phyloP scores from a whole-genome alignment of 2,888 invertebrate species.

The Cheilosia grossa region DNA sequence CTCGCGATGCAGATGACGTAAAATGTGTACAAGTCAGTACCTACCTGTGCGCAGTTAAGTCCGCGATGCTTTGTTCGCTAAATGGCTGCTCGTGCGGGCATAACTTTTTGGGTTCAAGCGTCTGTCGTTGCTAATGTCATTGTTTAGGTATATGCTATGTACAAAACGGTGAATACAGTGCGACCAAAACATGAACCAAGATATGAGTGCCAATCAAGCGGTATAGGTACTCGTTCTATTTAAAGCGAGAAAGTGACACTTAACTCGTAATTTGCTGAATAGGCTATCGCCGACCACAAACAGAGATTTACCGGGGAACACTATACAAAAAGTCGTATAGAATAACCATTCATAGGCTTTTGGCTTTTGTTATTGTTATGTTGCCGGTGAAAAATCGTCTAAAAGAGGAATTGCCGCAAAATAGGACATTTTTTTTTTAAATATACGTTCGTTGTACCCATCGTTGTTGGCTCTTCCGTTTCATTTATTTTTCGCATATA shows the following conservation, averaged over 20 bases:
- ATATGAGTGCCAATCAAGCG: not conserved
- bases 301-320: not conserved
- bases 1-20: conserved; percentile 18
- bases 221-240: not conserved
- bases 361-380: too few relatives aligned
- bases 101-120: conserved; percentile 29
- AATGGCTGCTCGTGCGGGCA: conserved; percentile 5
- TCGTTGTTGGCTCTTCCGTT: too few relatives aligned
- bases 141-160: too few relatives aligned
- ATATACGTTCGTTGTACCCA: too few relatives aligned
- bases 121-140: conserved; percentile 23
- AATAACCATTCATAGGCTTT: too few relatives aligned
- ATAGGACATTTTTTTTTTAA: too few relatives aligned
- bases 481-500: not conserved
- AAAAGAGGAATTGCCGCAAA: too few relatives aligned
- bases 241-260: too few relatives aligned
- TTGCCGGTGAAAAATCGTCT: too few relatives aligned
- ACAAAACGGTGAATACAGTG: conserved; percentile 2
- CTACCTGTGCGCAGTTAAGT: not conserved
- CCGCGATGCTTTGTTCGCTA: conserved; percentile 20
- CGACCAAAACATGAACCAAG: not conserved
- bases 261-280: too few relatives aligned
- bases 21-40: conserved; percentile 19
- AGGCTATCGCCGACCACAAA: too few relatives aligned
- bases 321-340: not conserved